Percentiles rank a stretch among this genome's conserved stretches.
Evolutionary conservation across 2,113 vertebrate species (phyloP).

Genomic region (Sminthopsis crassicaudata): DNA sequence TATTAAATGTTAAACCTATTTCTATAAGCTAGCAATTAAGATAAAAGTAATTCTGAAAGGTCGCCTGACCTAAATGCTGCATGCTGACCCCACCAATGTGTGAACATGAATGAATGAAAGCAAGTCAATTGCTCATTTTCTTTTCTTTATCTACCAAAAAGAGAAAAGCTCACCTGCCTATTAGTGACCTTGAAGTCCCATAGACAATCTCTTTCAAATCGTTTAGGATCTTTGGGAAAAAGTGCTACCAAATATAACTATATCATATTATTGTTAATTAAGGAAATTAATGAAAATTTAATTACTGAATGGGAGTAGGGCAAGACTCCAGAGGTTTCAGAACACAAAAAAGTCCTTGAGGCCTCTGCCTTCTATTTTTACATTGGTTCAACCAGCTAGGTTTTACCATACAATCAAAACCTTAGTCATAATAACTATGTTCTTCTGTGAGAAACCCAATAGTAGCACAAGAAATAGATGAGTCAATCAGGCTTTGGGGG

Average conservation of each 20-base stretch:
- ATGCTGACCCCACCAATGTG: neutral
- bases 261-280: neutral
- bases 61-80: neutral
- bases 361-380: neutral
- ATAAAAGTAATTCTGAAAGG: neutral
- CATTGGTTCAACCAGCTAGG: neutral
- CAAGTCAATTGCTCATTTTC: neutral
- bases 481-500: neutral
- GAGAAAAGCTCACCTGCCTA: neutral
- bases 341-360: neutral
- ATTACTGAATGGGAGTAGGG: neutral
- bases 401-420: neutral
- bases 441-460: neutral
- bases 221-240: neutral
- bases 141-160: neutral
- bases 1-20: too few relatives aligned
- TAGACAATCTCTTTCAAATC: neutral
- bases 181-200: neutral
- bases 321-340: neutral
- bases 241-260: neutral
- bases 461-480: neutral
- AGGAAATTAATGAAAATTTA: slow-evolving; percentile 14
- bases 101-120: neutral
- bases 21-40: neutral
- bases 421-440: neutral